Evolutionary conservation across 2,797 vertebrate species (phyloP).

Genomic region (Todus mexicanus): DNA sequence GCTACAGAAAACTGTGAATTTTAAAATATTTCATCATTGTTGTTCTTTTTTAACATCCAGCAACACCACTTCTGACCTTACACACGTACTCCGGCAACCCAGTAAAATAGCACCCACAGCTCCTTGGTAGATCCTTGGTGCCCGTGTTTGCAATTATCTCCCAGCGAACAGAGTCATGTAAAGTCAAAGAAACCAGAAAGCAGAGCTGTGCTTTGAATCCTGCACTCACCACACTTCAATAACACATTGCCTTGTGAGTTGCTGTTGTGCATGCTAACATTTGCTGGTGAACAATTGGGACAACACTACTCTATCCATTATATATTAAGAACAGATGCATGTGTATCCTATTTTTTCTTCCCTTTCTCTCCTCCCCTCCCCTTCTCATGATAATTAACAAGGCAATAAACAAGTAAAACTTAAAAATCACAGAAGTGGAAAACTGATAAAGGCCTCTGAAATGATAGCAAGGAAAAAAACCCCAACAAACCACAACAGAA

Average conservation of each 20-base stretch:
- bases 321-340: not conserved
- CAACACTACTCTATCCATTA: not conserved
- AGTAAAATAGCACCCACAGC: not conserved
- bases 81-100: not conserved
- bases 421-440: slow-evolving; percentile 53
- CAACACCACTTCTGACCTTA: not conserved
- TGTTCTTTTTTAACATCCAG: not conserved
- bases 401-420: slow-evolving; percentile 50
- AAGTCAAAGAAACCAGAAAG: slow-evolving; percentile 27
- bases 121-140: not conserved
- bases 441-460: slow-evolving; percentile 41
- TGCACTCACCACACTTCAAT: not conserved
- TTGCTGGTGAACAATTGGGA: slow-evolving; percentile 32
- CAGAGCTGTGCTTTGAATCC: slow-evolving; percentile 10
- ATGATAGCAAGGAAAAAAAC: not conserved
- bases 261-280: not conserved
- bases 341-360: not conserved
- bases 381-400: slow-evolving; percentile 34
- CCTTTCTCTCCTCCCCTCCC: not conserved
- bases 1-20: not conserved
- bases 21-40: not conserved
- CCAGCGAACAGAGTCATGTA: not conserved
- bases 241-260: not conserved
- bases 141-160: not conserved
- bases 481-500: not conserved